Conservation (phyloP, 2,113 vertebrate species). For the Burhinus oedicnemus region DNA sequence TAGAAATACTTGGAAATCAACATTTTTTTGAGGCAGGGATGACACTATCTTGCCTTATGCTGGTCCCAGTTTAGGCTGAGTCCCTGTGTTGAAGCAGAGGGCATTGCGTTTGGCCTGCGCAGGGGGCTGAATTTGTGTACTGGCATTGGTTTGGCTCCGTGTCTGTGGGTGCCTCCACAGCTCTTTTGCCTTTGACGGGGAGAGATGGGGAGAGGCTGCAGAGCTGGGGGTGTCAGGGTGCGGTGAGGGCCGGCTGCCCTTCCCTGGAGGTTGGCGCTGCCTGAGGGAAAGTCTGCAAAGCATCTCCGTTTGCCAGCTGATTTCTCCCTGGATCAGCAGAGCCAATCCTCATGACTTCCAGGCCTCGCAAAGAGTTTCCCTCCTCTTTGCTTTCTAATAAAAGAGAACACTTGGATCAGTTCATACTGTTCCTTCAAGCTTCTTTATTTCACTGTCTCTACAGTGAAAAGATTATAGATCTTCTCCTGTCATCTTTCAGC, state of each 20-base stretch:
- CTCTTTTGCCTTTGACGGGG: not conserved
- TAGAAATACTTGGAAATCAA: not conserved
- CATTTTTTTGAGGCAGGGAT: not conserved
- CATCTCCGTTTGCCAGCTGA: not conserved
- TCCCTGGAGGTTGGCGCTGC: not conserved
- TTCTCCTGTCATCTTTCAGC: not conserved
- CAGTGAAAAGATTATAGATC: not conserved
- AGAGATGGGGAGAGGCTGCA: not conserved
- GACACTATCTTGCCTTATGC: not conserved
- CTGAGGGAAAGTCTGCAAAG: not conserved
- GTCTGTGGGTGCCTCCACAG: accelerated
- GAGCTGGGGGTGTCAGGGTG: not conserved
- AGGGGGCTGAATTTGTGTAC: not conserved
- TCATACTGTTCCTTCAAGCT: not conserved
- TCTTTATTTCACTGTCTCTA: not conserved
- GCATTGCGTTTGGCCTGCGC: accelerated
- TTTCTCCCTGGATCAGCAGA: not conserved
- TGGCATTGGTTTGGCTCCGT: not conserved
- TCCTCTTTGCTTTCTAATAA: not conserved
- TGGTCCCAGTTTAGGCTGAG: not conserved
- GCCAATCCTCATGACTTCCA: not conserved
- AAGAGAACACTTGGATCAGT: not conserved
- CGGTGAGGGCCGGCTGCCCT: not conserved
- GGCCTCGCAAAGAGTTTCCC: not conserved
- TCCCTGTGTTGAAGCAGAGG: not conserved